A percentile compares a stretch with the other conserved stretches of the same genome.
phyloP scores from a whole-genome alignment of 1,140 invertebrate species.

The Ruditapes philippinarum region DNA sequence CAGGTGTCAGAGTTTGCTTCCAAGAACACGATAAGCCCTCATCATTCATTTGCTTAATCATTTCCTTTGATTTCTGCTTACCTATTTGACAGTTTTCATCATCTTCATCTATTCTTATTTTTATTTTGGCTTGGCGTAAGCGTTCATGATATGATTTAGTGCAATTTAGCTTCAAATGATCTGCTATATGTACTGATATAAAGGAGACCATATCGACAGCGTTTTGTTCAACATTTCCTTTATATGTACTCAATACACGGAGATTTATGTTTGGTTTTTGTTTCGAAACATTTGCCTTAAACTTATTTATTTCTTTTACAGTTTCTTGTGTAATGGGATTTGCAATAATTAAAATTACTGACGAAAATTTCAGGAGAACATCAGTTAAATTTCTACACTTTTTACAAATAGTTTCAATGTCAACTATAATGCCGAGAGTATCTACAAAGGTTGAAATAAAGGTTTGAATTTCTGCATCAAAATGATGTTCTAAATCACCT shows the following conservation, averaged over 20 bases:
- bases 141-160: background rate
- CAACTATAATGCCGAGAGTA: background rate
- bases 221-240: background rate
- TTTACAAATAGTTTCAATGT: background rate
- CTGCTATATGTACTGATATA: too few species aligned
- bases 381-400: background rate
- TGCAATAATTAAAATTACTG: background rate
- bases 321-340: background rate
- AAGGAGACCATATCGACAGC: background rate
- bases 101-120: too few species aligned
- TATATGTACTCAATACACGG: background rate
- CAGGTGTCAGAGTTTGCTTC: too few species aligned
- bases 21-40: too few species aligned
- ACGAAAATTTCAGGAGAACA: background rate
- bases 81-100: too few species aligned
- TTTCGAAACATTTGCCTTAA: background rate
- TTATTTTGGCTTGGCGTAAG: too few species aligned
- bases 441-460: background rate
- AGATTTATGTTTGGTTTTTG: background rate
- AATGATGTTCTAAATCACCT: background rate
- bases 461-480: background rate
- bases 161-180: too few species aligned
- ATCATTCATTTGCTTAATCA: too few species aligned
- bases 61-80: too few species aligned
- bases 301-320: background rate